These are phyloP conservation scores for Luffia ferchaultella DNA, from an alignment of 2,888 invertebrate species.

Conservation along the genomic window DNA sequence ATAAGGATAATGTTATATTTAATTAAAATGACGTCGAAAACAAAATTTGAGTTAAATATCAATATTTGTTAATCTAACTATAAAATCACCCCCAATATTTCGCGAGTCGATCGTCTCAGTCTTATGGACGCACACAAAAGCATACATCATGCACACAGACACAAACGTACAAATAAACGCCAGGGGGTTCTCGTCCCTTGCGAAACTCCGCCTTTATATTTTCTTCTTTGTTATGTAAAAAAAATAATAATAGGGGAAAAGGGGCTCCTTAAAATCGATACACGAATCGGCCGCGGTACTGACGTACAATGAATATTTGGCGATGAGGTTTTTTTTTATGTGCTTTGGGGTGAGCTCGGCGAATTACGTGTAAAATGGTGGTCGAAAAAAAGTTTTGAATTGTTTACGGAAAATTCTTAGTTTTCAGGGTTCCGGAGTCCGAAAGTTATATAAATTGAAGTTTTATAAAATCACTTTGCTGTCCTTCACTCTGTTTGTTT, in stretches of 20 bases:
- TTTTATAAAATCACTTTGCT: no score
- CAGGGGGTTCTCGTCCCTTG: constrained; percentile 29
- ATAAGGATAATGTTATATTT: no score
- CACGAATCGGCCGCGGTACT: constrained; percentile 21
- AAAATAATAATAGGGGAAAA: constrained; percentile 59
- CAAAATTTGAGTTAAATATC: constrained; percentile 20
- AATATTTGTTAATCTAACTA: constrained; percentile 22
- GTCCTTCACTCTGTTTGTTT: no score
- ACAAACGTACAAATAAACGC: constrained; percentile 10
- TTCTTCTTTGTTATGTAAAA: constrained; percentile 65
- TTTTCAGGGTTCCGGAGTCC: no score
- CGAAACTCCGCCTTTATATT: constrained; percentile 61
- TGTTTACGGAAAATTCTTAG: no score
- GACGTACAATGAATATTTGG: no score
- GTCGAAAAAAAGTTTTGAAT: no score
- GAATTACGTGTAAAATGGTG: no score
- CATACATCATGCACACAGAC: constrained; percentile 30
- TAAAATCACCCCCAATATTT: constrained; percentile 50
- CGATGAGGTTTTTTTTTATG: no score
- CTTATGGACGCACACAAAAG: constrained; percentile 17
- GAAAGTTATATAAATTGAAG: no score
- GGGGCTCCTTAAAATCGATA: constrained; percentile 59
- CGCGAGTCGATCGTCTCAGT: constrained; percentile 55
- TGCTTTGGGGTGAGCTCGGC: no score
- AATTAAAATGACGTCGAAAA: no score